phyloP scores from a whole-genome alignment of 2,113 vertebrate species.

The Tinamus guttatus region DNA sequence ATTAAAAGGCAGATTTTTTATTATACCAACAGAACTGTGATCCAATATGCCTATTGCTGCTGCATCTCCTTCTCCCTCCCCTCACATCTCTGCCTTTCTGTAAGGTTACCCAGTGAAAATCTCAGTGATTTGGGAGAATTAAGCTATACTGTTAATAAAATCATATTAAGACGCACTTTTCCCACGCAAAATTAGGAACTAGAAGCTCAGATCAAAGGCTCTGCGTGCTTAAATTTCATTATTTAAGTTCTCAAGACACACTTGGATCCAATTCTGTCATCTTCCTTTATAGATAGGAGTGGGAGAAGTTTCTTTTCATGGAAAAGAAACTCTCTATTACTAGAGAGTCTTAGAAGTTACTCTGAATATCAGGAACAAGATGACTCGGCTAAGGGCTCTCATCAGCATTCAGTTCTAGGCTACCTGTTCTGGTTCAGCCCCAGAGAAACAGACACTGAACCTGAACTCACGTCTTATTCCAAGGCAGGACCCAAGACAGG shows the following conservation, averaged over 20 bases:
- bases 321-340: neutral
- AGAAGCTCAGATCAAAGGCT: neutral
- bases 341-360: neutral
- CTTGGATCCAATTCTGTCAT: conserved; percentile 12
- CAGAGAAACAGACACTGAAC: neutral
- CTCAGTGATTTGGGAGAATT: neutral
- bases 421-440: neutral
- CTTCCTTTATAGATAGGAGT: conserved; percentile 10
- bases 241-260: neutral
- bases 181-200: neutral
- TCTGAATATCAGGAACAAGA: neutral
- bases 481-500: too few species aligned
- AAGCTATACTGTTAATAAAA: neutral
- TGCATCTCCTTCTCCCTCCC: neutral
- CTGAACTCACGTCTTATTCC: neutral
- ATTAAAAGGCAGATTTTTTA: neutral
- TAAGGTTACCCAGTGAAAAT: neutral
- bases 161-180: neutral
- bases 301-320: conserved; percentile 9
- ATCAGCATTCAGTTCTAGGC: neutral
- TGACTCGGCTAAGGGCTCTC: neutral
- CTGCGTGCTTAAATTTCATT: neutral
- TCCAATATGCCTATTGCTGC: neutral
- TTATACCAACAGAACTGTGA: neutral
- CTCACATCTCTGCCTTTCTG: neutral